Evolutionary conservation across 2,113 vertebrate genomes (phyloP).

Genomic region (Mormyrus lacerda): DNA sequence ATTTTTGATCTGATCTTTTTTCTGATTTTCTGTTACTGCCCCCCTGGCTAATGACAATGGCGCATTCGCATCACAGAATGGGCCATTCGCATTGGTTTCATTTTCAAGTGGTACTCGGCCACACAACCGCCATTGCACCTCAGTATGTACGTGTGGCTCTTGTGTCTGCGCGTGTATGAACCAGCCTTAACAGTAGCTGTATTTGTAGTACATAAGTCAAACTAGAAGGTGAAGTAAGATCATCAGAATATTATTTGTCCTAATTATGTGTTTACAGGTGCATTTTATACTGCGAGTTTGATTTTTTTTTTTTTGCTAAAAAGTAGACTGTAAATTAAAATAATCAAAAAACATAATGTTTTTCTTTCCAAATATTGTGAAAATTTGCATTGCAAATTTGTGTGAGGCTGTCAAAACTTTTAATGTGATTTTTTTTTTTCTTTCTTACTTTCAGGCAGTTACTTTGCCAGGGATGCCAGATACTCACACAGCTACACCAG

Average conservation of each 20-base stretch:
- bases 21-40: not conserved
- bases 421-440: not conserved
- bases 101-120: too few relatives aligned
- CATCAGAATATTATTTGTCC: not conserved
- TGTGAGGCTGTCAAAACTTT: not conserved
- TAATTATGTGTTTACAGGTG: not conserved
- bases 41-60: not conserved
- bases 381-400: too few relatives aligned
- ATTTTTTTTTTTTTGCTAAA: not conserved
- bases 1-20: not conserved
- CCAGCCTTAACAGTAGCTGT: not conserved
- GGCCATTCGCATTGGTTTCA: too few relatives aligned
- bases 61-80: too few relatives aligned
- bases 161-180: not conserved
- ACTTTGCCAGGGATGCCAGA: constrained; percentile 80
- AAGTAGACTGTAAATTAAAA: not conserved
- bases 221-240: not conserved
- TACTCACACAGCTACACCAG: constrained; percentile 69
- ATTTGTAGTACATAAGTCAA: not conserved
- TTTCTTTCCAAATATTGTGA: constrained; percentile 1
- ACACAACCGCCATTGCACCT: too few relatives aligned
- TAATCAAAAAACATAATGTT: not conserved
- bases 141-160: not conserved
- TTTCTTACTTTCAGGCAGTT: constrained; percentile 69
- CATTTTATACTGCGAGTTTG: not conserved